Evolutionary conservation across 1,140 invertebrate species (phyloP).

Genomic region (Trialeurodes vaporariorum): DNA sequence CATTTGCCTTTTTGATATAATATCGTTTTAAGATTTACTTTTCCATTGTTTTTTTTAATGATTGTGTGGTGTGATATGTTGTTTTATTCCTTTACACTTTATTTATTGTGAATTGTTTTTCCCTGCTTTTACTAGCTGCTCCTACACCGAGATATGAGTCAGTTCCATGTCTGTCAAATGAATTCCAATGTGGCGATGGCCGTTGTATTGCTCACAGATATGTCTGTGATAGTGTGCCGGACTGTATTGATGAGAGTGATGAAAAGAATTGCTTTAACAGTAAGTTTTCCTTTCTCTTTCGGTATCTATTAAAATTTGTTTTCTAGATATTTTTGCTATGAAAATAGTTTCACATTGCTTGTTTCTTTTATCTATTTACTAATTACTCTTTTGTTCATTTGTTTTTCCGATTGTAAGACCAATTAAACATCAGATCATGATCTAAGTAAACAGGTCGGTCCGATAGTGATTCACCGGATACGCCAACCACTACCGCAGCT

Average conservation of each 20-base stretch:
- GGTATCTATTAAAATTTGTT: no score
- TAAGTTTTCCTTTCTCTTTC: no score
- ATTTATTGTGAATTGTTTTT: not conserved
- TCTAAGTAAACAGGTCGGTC: no score
- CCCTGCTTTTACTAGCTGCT: not conserved
- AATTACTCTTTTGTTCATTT: no score
- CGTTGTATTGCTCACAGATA: constrained; percentile 47
- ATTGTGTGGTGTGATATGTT: not conserved
- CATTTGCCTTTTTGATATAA: not conserved
- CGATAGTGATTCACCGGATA: no score
- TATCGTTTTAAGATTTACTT: not conserved
- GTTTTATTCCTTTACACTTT: constrained; percentile 8
- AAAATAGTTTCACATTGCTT: no score
- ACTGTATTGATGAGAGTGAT: constrained; percentile 49
- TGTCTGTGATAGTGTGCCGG: constrained; percentile 46
- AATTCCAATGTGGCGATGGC: constrained; percentile 48
- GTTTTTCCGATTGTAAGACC: no score
- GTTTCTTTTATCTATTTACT: no score
- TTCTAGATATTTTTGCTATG: no score
- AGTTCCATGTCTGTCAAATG: constrained; percentile 28
- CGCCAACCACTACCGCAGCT: no score
- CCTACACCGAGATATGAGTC: constrained; percentile 2
- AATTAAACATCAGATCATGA: no score
- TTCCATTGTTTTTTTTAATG: constrained; percentile 4
- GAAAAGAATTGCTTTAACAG: constrained; percentile 36